These are phyloP conservation scores for Larimichthys polyactis DNA, from an alignment of 2,113 vertebrate species.

Conservation along the genomic window DNA sequence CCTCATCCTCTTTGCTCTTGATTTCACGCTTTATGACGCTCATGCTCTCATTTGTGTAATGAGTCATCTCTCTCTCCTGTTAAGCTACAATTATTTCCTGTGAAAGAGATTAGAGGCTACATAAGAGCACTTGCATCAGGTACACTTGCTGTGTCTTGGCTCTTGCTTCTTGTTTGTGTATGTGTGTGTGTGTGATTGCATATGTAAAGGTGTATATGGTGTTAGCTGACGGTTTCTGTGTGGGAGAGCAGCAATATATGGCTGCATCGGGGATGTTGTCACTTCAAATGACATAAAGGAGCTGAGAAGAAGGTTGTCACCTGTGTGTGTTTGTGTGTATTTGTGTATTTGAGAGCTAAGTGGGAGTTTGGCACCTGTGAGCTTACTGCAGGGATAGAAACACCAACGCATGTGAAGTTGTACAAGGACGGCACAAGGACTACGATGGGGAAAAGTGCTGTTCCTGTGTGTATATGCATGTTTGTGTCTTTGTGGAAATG, in stretches of 20 bases:
- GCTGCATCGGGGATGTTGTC: conserved; percentile 33
- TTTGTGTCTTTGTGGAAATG: background rate
- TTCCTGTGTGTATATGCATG: background rate
- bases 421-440: conserved; percentile 32
- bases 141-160: conserved; percentile 18
- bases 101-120: conserved; percentile 35
- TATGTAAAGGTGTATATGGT: conserved; percentile 20
- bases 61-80: conserved; percentile 38
- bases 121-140: conserved; percentile 29
- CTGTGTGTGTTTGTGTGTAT: background rate
- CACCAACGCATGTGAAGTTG: conserved; percentile 37
- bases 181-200: conserved; percentile 7
- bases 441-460: conserved; percentile 10
- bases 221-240: conserved; percentile 25
- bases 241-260: conserved; percentile 12
- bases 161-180: background rate
- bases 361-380: conserved; percentile 37
- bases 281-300: conserved; percentile 26
- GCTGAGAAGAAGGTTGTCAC: conserved; percentile 24
- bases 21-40: conserved; percentile 6
- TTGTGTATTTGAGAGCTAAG: conserved; percentile 22
- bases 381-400: conserved; percentile 36
- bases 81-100: conserved; percentile 40
- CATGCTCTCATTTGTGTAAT: conserved; percentile 20
- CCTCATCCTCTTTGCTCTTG: background rate